Evolutionary conservation across 92 coral and sea anemone genomes (phyloP), one percentile per base, ranked within the genome.

Genomic region (Umimayanthus chanpuru): DNA sequence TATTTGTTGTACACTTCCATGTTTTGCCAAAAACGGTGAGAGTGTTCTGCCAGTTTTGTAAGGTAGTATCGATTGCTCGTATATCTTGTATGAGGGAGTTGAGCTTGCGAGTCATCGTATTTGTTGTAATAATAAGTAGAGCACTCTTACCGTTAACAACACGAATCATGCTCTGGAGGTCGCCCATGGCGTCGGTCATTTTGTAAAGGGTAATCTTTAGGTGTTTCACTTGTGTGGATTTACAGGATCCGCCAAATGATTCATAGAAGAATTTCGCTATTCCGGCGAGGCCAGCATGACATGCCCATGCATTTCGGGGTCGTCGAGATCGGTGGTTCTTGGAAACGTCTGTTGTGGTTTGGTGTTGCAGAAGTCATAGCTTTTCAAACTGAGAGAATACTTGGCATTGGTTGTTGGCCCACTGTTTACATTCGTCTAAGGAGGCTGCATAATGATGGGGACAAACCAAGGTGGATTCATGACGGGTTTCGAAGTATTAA

Each of bases 211-310:
- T 79, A 0, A 43, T 20, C 15, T 79, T 85, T 0, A 91, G 71
- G 66, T 89, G 82, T 5, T 18, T 72, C 1, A 85, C 65, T 10
- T 85, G 85, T 28, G 41, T 66, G 5, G 80, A 50, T 70, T 88
- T 82, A 39, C 85, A 91, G 0, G 83, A 77, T 2, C 90, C 90
- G 8, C 94, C 91, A n/a, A 81, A 16, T 1, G 90, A 9, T 66
- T 12, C 43, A 36, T 91, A 89, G 41, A 91, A 85, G 32, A 71
- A 80, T 25, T 72, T 79, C 9, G 78, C 82, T 1, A 91, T 0
- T 3, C 90, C 94, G 1, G 77, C 73, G 74, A 83, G 58, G 1
- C 92, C 92, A 21, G 92, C 92, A 21, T 81, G 85, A 32, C 85
- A 81, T 9, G 85, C 85, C 85, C 36, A 81, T 16, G 85, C 85